A percentile compares a stretch with the other conserved stretches of the same genome.
These are phyloP conservation scores for Morus bassanus DNA, from an alignment of 2,797 vertebrate genomes.

Conservation along the genomic window DNA sequence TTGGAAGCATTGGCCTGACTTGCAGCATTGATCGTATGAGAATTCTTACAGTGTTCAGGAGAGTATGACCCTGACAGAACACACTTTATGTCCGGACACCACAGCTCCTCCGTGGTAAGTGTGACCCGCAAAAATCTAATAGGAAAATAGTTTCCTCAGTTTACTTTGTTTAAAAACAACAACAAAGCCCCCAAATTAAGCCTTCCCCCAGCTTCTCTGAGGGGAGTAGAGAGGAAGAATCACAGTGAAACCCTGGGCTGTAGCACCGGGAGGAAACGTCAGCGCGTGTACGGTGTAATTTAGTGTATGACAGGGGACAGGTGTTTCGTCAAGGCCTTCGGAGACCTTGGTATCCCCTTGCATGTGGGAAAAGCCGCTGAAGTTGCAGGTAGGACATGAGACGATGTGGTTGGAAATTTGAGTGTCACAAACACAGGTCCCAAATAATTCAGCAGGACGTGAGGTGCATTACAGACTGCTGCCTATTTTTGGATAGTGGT, in stretches of 20 bases:
- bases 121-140: neutral
- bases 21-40: neutral
- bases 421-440: neutral
- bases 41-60: neutral
- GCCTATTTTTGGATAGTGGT: neutral
- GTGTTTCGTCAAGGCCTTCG: neutral
- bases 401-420: neutral
- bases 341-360: neutral
- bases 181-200: neutral
- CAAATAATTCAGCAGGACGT: neutral
- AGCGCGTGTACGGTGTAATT: neutral
- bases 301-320: neutral
- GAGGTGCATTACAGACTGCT: neutral
- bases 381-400: neutral
- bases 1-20: too few species aligned
- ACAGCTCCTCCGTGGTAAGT: neutral
- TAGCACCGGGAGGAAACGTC: neutral
- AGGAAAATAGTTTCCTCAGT: neutral
- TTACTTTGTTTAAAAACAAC: neutral
- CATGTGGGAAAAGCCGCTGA: neutral
- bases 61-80: neutral
- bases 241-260: neutral
- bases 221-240: neutral
- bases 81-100: neutral
- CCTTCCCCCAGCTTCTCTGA: neutral